Evolutionary conservation across 2,888 invertebrate species (phyloP), one percentile per base, ranked within the genome.

Genomic region (Drosophila dives): DNA sequence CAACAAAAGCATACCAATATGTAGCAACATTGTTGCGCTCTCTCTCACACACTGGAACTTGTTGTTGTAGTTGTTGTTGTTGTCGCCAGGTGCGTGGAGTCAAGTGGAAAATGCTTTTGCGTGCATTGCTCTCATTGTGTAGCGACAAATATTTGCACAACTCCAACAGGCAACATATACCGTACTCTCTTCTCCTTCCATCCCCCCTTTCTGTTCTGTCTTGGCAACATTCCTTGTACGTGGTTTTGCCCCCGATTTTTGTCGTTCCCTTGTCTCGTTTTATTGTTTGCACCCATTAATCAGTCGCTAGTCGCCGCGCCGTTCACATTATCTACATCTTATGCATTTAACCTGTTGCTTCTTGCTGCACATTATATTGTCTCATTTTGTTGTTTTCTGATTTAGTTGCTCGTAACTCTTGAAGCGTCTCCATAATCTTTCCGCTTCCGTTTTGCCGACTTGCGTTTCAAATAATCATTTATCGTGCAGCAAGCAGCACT

Each of bases 71-170:
- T 29, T 75, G 56, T 50, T 72, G 59, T 48, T 75, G 69, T 69
- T 63, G 72, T 80, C n/a, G n/a, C n/a, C 87, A 87, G 85, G 88
- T 88, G 80, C 88, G 83, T 72, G 51, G 90, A 40, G 71, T 75
- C 90, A 78, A 86, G 90, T 89, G 75, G 77, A 89, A 87, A 87
- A 88, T 90, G 76, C 86, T 80, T 77, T 72, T 72, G 86, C 80
- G 91, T 87, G 74, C 86, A 77, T 90, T 86, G 86, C 86, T 86
- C 90, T 85, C 90, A 90, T 89, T 90, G 72, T 38, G 36, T 55
- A 68, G 73, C 77, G 76, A 80, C 83, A 86, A 87, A 89, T 86
- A 86, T 90, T 84, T 84, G 77, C 83, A 65, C 84, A 83, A 67
- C 77, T 62, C 53, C 65, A 51, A 49, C 68, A 62, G 58, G 42